Evolutionary conservation across 2,888 invertebrate genomes (phyloP).

Genomic region (Diogma glabrata): DNA sequence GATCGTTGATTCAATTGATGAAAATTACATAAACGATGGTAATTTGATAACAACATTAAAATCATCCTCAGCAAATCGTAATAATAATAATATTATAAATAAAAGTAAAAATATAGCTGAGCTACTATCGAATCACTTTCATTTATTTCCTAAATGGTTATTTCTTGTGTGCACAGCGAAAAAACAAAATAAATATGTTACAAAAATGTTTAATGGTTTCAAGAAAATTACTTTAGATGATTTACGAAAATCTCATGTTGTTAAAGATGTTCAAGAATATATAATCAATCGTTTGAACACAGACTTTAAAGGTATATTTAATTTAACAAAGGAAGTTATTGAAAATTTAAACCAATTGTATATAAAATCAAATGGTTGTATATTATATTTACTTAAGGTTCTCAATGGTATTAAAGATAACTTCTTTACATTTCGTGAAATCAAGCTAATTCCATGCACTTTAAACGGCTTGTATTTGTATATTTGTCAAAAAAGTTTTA

Average conservation of each 20-base stretch:
- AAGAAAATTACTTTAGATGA: slow-evolving; percentile 88
- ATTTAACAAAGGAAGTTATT: slow-evolving; percentile 83
- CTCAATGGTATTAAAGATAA: slow-evolving; percentile 87
- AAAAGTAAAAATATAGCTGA: slow-evolving; percentile 63
- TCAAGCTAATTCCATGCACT: slow-evolving; percentile 89
- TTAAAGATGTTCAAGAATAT: slow-evolving; percentile 91
- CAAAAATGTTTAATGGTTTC: slow-evolving; percentile 76
- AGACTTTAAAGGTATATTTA: slow-evolving; percentile 76
- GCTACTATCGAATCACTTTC: slow-evolving; percentile 77
- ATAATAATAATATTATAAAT: slow-evolving; percentile 33
- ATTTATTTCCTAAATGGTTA: slow-evolving; percentile 86
- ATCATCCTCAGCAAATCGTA: slow-evolving; percentile 30
- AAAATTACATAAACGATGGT: slow-evolving; percentile 49
- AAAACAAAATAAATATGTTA: slow-evolving; percentile 70
- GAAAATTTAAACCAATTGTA: slow-evolving; percentile 90
- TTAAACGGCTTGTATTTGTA: slow-evolving; percentile 90
- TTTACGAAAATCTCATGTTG: slow-evolving; percentile 75
- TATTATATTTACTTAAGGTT: slow-evolving; percentile 76
- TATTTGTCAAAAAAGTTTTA: slow-evolving; percentile 87
- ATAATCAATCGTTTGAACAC: slow-evolving; percentile 82
- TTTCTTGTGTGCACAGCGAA: slow-evolving; percentile 79
- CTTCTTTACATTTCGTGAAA: slow-evolving; percentile 82
- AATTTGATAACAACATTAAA: slow-evolving; percentile 43
- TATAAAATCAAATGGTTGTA: slow-evolving; percentile 91
- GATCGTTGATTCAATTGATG: slow-evolving; percentile 87